Base-by-base conservation (phyloP, 1,140 invertebrate genomes). In the Zaprionus inermis region DNA sequence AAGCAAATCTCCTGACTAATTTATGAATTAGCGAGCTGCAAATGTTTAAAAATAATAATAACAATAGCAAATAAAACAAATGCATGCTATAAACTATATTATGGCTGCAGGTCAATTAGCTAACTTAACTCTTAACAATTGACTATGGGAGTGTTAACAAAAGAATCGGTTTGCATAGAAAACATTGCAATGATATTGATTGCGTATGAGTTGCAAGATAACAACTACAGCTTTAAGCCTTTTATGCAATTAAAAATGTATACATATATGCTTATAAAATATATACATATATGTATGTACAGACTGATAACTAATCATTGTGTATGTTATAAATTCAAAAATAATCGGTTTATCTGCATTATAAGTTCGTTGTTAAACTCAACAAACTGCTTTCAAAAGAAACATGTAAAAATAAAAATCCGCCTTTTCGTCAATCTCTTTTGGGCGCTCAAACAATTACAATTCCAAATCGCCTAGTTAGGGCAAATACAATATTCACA, bases 401-500 rank as follows among this genome's bases (percentile, higher is more conserved):
- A 16, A 46, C 7, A 10, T 18, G 0, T 16, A 46, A 46, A 46
- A 46, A 46, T 16, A 46, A 20, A 16, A 46, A 46, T 16, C 41
- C 18, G 41, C 41, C 18, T 46, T 0, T 14, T n/a, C n/a, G 14
- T 5, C 14, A 44, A 44, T 44, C 14, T 41, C 14, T n/a, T n/a
- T n/a, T n/a, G n/a, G n/a, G n/a, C 18, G 1, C 11, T 3, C 16
- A 20, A 16, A 22, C 9, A 22, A 49, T 56, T 56, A 10, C 4
- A 32, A 57, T 14, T 7, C n/a, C 2, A 9, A 44, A 16, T 44
- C 38, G 38, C 7, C n/a, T 16, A 10, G n/a, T 44, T 44, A 44
- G 7, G 38, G n/a, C n/a, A 44, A 56, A 32, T 65, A 65, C 22
- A 66, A 56, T 49, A 66, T 57, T 46, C 52, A 55, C 36, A 46